Evolutionary conservation across 1,140 invertebrate genomes (phyloP), one percentile per base, ranked within the genome.

Genomic region (Stratiolaelaps scimitus): DNA sequence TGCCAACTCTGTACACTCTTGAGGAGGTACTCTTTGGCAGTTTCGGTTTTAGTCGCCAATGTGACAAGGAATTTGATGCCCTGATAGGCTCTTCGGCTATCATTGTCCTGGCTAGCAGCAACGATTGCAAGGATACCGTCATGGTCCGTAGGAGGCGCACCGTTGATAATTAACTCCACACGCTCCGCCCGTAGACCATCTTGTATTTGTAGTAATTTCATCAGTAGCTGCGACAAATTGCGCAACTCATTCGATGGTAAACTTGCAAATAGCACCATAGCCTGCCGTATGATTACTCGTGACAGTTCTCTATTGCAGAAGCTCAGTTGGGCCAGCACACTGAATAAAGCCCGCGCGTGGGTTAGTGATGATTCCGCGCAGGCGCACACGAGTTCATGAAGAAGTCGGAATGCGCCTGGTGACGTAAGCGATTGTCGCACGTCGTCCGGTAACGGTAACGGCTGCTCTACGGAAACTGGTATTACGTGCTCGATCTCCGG

Each of bases 41-140:
- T 23, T 26, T 70, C 66, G 68, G 74, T 77, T 69, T 74, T 73
- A 65, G 74, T 75, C 19, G 75, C 73, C 43, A 78, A 68, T 45
- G 68, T 73, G 17, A 79, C 78, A 23, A 79, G 71, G 65, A 79
- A 76, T 71, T 80, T 80, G 64, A 80, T 78, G 69, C 77, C 77
- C 71, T 79, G 75, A 68, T 80, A 80, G 17, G 78, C 78, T 6
- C 78, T 71, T 1, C 76, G 69, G 65, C 76, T 76, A 69, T 79
- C 78, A 64, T 69, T 73, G 20, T 70, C 69, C 69, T 77, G 75
- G 71, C 75, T 75, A 43, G 71, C 69, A 46, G 72, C 69, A 29
- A 77, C 76, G 44, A 74, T 74, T 68, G 71, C 75, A 72, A 72
- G 76, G 43, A 71, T 72, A 67, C 71, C 71, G 0, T 71, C 72